Base-by-base conservation (phyloP, 1,140 invertebrate genomes). In the Campoletis sonorensis region DNA sequence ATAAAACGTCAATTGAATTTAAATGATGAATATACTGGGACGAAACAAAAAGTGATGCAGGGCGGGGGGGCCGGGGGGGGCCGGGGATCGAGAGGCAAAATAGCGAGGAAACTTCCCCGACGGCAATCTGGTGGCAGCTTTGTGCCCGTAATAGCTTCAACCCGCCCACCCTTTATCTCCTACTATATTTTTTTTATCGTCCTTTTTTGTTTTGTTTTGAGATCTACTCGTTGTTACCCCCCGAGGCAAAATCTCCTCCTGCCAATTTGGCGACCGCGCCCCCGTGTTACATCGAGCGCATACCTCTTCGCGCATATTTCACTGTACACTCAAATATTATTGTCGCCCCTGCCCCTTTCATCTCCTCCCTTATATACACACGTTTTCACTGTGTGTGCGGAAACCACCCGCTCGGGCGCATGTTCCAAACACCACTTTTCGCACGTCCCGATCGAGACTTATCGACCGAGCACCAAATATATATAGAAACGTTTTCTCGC, bases 1-100 rank as follows among this genome's bases (percentile, higher is more conserved):
- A 91, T 92, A 91, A 91, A 91, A 92, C n/a, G 90, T 87, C 90
- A 91, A 92, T 92, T 90, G 90, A 91, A 90, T 92, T 92, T 90
- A 89, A 91, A 92, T 91, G 89, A 92, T 90, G 91, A 92, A 92
- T 91, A 91, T 89, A 89, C 91, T 58, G 27, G 26, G 33, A 81
- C 72, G 49, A 68, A 33, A 68, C 54, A 79, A 77, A 58, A 45
- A 45, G 40, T 45, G 13, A 37, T 27, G 3, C 15, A 15, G 40
- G 49, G 77, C 45, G n/a, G 15, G 45, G 49, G 67, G 49, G 77
- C 45, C 15, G 15, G 45, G 49, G 67, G 49, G 40, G 49, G 77
- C 45, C 15, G 15, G 45, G 49, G 67, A 33, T 33, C 37, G 80
- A 51, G 33, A 68, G 58, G 49, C 16, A 78, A 61, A 49, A 67